These are phyloP conservation scores for Gobiocypris rarus DNA, from an alignment of 2,113 vertebrate genomes.

Conservation along the genomic window DNA sequence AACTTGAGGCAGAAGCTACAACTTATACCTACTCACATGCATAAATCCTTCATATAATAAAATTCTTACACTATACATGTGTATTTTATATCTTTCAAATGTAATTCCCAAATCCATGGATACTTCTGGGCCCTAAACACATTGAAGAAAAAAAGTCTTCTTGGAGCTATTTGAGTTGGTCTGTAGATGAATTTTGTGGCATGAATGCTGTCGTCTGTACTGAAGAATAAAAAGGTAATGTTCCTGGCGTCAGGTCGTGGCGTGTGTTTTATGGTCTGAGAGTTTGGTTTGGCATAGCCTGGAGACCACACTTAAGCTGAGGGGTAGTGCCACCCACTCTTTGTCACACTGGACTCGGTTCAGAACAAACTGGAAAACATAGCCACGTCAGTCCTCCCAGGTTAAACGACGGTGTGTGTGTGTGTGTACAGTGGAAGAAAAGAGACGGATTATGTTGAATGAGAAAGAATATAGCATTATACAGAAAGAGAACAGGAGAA, in stretches of 20 bases:
- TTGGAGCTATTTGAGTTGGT: slow-evolving; percentile 56
- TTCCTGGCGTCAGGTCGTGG: slow-evolving; percentile 73
- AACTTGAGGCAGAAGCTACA: background rate
- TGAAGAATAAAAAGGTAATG: slow-evolving; percentile 75
- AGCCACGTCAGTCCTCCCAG: slow-evolving; percentile 71
- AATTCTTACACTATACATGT: background rate
- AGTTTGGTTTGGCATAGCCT: slow-evolving; percentile 73
- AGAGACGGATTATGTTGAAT: slow-evolving; percentile 36
- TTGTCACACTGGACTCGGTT: slow-evolving; percentile 75
- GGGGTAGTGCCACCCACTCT: slow-evolving; percentile 74
- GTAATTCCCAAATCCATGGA: slow-evolving; percentile 31
- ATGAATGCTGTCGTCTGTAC: slow-evolving; percentile 68
- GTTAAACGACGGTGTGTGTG: slow-evolving; percentile 34
- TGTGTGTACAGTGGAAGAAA: slow-evolving; percentile 16
- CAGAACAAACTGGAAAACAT: slow-evolving; percentile 79
- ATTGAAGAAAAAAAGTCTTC: slow-evolving; percentile 38
- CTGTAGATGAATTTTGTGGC: slow-evolving; percentile 55
- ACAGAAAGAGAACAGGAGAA: slow-evolving; percentile 35
- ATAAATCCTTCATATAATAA: background rate
- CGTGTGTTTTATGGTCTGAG: slow-evolving; percentile 74
- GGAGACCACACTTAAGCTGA: slow-evolving; percentile 75
- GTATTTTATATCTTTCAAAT: slow-evolving; percentile 29
- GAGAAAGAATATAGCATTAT: slow-evolving; percentile 39
- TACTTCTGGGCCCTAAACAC: slow-evolving; percentile 42
- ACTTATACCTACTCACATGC: background rate